These are phyloP conservation scores for Drosophila quinaria DNA, from an alignment of 2,888 invertebrate species.

Conservation along the genomic window DNA sequence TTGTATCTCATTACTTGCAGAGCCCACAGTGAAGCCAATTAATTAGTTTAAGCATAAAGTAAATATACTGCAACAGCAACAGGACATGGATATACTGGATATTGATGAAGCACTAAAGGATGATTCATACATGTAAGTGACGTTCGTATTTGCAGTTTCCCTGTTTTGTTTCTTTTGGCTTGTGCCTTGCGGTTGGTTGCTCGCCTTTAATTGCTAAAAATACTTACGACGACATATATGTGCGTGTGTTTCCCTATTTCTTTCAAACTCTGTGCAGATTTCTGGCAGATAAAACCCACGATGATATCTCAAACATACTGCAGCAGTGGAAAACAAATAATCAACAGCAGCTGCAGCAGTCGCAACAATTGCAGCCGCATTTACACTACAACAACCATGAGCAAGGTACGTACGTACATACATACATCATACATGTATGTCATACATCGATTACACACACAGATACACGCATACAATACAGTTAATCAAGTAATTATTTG, in stretches of 20 bases:
- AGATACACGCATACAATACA: conserved; percentile 10
- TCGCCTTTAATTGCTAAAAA: conserved; percentile 35
- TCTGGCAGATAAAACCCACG: conserved; percentile 85
- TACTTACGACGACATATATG: conserved; percentile 27
- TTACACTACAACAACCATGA: conserved; percentile 69
- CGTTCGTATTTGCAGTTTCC: conserved; percentile 24
- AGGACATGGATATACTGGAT: conserved; percentile 85
- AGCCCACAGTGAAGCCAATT: conserved; percentile 15
- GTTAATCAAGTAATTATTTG: background rate
- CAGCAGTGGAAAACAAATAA: conserved; percentile 85
- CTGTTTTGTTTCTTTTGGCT: background rate
- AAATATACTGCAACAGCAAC: conserved; percentile 1
- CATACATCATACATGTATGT: conserved; percentile 18
- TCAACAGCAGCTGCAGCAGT: conserved; percentile 50
- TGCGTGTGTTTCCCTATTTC: conserved; percentile 29
- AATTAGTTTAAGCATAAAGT: conserved; percentile 22
- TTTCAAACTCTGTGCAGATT: conserved; percentile 69
- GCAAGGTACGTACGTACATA: conserved; percentile 80
- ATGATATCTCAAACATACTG: conserved; percentile 85
- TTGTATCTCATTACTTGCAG: conserved; percentile 16
- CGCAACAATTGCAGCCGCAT: conserved; percentile 45
- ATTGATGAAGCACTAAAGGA: conserved; percentile 85
- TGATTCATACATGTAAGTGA: conserved; percentile 85
- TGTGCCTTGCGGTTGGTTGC: conserved; percentile 3
- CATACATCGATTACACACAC: conserved; percentile 17